A percentile compares a stretch with the other conserved stretches of the same genome.
These are phyloP conservation scores for Pentalonia nigronervosa DNA, from an alignment of 1,140 invertebrate genomes.

Conservation along the genomic window DNA sequence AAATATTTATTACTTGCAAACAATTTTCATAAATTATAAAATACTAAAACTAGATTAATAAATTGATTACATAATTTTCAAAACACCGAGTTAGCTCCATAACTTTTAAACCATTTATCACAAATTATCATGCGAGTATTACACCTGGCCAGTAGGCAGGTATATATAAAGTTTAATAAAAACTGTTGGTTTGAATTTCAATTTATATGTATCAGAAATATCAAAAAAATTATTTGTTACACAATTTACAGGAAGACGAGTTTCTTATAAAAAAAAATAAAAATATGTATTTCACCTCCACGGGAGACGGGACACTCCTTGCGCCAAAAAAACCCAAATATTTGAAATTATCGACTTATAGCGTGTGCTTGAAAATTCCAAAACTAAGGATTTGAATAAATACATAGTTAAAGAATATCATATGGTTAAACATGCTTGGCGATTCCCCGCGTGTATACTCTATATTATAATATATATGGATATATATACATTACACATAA, in stretches of 20 bases:
- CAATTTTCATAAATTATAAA: too few relatives aligned
- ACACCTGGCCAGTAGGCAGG: too few relatives aligned
- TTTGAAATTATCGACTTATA: neutral
- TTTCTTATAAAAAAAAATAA: neutral
- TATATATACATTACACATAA: neutral
- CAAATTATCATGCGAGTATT: too few relatives aligned
- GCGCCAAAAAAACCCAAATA: neutral
- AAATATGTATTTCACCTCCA: neutral
- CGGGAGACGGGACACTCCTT: neutral
- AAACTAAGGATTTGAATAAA: neutral
- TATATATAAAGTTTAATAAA: too few relatives aligned
- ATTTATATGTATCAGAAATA: neutral
- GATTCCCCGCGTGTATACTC: too few relatives aligned
- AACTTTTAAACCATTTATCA: too few relatives aligned
- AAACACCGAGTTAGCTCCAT: too few relatives aligned
- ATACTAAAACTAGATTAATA: too few relatives aligned
- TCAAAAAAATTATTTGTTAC: neutral
- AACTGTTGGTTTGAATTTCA: too few relatives aligned
- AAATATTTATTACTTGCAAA: too few relatives aligned
- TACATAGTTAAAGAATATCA: neutral
- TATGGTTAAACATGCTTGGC: neutral
- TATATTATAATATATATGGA: neutral
- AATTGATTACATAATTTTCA: too few relatives aligned
- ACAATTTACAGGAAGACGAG: neutral
- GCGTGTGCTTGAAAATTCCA: neutral